Base-by-base conservation (phyloP, 35 echinoderm and acorn worm species). In the Chiridota heheva region DNA sequence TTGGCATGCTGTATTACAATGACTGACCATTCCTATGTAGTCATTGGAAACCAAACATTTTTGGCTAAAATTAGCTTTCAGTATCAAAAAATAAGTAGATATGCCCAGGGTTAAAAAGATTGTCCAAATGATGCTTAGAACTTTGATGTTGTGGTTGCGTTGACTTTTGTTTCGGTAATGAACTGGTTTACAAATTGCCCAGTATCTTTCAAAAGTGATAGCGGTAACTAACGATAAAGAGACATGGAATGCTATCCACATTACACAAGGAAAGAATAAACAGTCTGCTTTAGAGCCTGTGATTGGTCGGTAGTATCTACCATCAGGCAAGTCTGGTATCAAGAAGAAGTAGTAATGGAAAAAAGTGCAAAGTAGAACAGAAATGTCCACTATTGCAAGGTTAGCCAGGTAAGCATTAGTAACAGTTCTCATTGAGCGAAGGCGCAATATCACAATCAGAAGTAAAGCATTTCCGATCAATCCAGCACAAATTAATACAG, bases 341-440 rank as follows among this genome's bases (percentile, higher is more conserved):
- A 69, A 39, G 7, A 36, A 36, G 4, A 86, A n/a, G 60, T 86
- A 76, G 25, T 86, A 69, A 7, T 35, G 17, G 49, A 76, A 64
- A 1, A 55, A n/a, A n/a, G n/a, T 72, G 0, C 75, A 60, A 1
- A 33, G 12, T 1, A 86, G 29, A 46, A 40, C 65, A 24, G 59
- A 47, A 1, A 49, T 28, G 47, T 86, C 83, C 3, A 58, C 57
- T 2, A 86, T 77, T 7, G 83, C 83, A 16, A 86, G 44, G 36
- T 75, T 86, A 16, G 65, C 55, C 29, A 86, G 58, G 29, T 86
- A 86, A 28, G 37, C 18, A 47, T 86, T 86, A 4, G 83, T 86
- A 20, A 77, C 67, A 6, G 83, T 86, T 10, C 72, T 36, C 83
- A 86, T 86, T 31, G 53, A 48, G 3, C 51, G 45, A 0, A 86